phyloP scores from a whole-genome alignment of 1,140 invertebrate species.

The Drosophila virilis region DNA sequence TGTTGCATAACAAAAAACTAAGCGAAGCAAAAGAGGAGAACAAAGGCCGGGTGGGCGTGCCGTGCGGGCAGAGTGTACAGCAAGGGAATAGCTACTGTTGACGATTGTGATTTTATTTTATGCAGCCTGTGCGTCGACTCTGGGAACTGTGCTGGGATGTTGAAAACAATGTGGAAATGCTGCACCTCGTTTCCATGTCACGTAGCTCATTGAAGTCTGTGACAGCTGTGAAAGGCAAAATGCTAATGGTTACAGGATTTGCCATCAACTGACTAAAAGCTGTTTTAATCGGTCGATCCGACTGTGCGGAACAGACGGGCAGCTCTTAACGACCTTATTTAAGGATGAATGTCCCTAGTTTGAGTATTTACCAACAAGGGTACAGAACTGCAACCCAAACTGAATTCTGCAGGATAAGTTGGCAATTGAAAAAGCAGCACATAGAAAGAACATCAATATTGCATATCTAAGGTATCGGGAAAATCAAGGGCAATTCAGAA shows the following conservation, averaged over 20 bases:
- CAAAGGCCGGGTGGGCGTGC: not conserved
- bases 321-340: constrained; percentile 3
- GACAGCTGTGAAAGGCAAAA: constrained; percentile 40
- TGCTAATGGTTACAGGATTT: constrained; percentile 38
- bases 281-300: constrained; percentile 29
- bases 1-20: constrained; percentile 29
- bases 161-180: constrained; percentile 22
- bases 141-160: constrained; percentile 7
- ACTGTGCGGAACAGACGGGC: not conserved
- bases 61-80: not conserved
- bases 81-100: constrained; percentile 10
- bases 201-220: constrained; percentile 45
- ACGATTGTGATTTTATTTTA: constrained; percentile 50
- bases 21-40: constrained; percentile 10
- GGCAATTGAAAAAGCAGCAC: too few species aligned
- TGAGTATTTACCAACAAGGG: too few species aligned
- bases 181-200: constrained; percentile 40
- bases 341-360: not conserved
- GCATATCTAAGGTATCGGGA: too few species aligned
- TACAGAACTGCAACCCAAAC: not conserved
- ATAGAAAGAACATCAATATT: too few species aligned
- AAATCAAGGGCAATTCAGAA: too few species aligned
- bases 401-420: not conserved
- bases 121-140: constrained; percentile 26
- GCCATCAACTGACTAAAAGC: constrained; percentile 35